Evolutionary conservation across 2,113 vertebrate genomes (phyloP).

Genomic region (Cygnus buccinator): DNA sequence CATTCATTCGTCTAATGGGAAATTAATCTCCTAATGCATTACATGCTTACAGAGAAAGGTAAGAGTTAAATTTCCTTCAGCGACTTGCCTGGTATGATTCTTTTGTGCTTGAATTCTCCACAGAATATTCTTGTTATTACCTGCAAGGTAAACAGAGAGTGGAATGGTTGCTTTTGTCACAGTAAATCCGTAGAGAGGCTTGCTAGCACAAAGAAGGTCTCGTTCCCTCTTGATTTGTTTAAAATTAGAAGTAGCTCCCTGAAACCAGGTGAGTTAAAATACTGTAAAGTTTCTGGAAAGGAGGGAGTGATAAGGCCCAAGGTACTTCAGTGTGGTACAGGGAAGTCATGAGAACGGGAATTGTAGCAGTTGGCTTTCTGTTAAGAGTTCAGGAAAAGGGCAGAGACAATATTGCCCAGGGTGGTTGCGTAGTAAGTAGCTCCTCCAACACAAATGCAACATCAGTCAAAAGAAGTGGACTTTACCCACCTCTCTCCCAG

Average conservation of each 20-base stretch:
- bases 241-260: not conserved
- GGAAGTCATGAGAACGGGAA: not conserved
- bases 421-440: not conserved
- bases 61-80: not conserved
- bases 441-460: not conserved
- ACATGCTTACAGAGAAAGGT: not conserved
- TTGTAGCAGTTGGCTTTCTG: not conserved
- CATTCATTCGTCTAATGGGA: constrained; percentile 13
- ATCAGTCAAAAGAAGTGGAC: not conserved
- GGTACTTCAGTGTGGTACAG: accelerated
- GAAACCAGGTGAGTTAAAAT: not conserved
- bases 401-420: not conserved
- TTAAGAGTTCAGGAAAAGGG: not conserved
- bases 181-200: constrained; percentile 11
- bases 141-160: not conserved
- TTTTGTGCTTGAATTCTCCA: constrained; percentile 6
- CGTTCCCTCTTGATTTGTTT: not conserved
- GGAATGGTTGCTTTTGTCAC: not conserved
- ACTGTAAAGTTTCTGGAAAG: not conserved
- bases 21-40: constrained; percentile 35
- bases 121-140: not conserved
- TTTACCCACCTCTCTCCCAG: not conserved
- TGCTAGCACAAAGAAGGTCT: not conserved
- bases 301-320: not conserved
- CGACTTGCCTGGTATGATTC: not conserved